Base-by-base conservation (phyloP, 2,888 invertebrate genomes). In the Cerastoderma edule region DNA sequence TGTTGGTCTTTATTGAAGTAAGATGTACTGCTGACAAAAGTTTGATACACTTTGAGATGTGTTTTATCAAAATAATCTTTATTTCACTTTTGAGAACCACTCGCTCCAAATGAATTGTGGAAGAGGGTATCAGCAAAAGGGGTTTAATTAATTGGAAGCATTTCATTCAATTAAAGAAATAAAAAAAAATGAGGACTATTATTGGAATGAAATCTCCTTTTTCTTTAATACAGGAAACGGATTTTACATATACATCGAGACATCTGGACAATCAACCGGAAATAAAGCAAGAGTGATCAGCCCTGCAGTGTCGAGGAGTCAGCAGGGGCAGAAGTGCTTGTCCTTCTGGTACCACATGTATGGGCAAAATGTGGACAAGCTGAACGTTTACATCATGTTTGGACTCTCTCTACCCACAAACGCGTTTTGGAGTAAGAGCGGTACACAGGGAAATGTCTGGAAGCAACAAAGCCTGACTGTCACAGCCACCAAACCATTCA, bases 341-440 rank as follows among this genome's bases (percentile, higher is more conserved):
- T 85, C 83, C 0, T 88, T 89, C 84, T 90, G 89, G 88, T 90
- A 88, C 67, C 83, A 87, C 76, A 89, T 89, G 89, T 89, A 89
- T 75, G 90, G 88, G 2, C 83, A 79, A 5, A 73, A 84, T 75
- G 85, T 89, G 2, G 85, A 80, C 44, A 66, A 75, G 10, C 85
- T 89, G 5, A 87, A 83, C 53, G 79, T 90, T 35, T 89, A 88
- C 32, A 69, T 86, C 19, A 79, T 85, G 76, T 83, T 78, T 57
- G 85, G 87, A 2, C 66, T 84, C 10, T 32, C 76, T 4, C 70
- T 86, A 8, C 85, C 87, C 8, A 46, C 78, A 1, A 67, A 76
- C 5, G 83, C 87, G 3, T 57, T 83, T 10, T 91, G 90, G 91
- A 80, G 70, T 16, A 80, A 82, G 65, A 72, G 54, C 22, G 90